Conservation (phyloP, 53 echinoderm and acorn worm species). For the Temnopleurus reevesii region DNA sequence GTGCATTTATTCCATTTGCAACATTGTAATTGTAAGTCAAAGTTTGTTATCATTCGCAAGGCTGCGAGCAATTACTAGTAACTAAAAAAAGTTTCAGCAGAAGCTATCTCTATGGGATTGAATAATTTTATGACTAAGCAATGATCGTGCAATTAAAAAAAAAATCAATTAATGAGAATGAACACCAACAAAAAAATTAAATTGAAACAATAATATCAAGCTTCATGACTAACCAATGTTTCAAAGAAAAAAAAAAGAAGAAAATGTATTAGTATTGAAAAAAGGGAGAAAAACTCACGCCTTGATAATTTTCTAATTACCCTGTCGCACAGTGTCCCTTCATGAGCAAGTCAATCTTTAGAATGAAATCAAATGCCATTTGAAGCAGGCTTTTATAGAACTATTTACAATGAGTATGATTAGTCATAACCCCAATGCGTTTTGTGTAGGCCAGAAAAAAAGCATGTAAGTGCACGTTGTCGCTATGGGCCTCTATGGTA, state of each 20-base stretch:
- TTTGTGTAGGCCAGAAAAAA: neutral
- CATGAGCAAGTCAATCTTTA: neutral
- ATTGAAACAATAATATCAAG: too few relatives aligned
- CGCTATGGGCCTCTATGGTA: conserved; percentile 1
- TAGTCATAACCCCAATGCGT: conserved; percentile 25
- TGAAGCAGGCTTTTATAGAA: neutral
- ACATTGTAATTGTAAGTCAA: too few relatives aligned
- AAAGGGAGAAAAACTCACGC: neutral
- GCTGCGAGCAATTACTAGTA: too few relatives aligned
- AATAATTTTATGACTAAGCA: too few relatives aligned
- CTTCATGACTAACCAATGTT: too few relatives aligned
- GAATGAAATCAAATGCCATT: conserved; percentile 4
- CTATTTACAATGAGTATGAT: neutral
- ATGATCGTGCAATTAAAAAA: too few relatives aligned
- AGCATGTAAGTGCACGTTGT: neutral
- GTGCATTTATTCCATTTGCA: too few relatives aligned
- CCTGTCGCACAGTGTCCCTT: neutral
- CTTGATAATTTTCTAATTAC: neutral
- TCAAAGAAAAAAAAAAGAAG: neutral
- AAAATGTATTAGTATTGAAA: neutral
- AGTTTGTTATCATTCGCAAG: too few relatives aligned
- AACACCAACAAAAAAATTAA: too few relatives aligned
- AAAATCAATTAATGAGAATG: too few relatives aligned
- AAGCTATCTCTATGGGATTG: too few relatives aligned
- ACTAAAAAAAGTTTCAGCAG: too few relatives aligned